Percentiles rank a stretch among this genome's conserved stretches.
These are phyloP conservation scores for Heliconius charithonia DNA, from an alignment of 2,888 invertebrate species.

Conservation along the genomic window DNA sequence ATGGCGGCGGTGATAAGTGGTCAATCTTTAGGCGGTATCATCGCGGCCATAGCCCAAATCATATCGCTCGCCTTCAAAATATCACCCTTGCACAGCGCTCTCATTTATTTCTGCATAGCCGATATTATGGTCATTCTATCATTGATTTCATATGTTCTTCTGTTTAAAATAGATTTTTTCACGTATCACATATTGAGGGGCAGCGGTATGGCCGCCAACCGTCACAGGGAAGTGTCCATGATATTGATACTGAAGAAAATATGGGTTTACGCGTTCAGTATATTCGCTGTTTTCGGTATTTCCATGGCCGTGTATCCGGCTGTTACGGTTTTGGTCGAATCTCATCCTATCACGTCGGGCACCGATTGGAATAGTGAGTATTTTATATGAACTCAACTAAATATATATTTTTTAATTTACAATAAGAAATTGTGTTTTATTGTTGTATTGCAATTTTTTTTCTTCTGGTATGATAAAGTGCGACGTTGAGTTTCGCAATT, in stretches of 20 bases:
- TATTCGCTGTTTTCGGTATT: slow-evolving; percentile 91
- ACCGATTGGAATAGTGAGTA: slow-evolving; percentile 91
- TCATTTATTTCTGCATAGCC: slow-evolving; percentile 95
- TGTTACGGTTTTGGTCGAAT: slow-evolving; percentile 92
- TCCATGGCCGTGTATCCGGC: slow-evolving; percentile 94
- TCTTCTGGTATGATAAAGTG: neutral
- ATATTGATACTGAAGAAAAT: slow-evolving; percentile 87
- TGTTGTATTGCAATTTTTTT: neutral
- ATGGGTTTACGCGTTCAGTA: slow-evolving; percentile 90
- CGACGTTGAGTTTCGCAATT: neutral
- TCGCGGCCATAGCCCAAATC: slow-evolving; percentile 93
- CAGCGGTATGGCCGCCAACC: slow-evolving; percentile 63
- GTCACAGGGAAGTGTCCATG: slow-evolving; percentile 77
- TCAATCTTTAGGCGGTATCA: slow-evolving; percentile 95
- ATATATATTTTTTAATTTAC: too few species aligned
- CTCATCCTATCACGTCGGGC: slow-evolving; percentile 87
- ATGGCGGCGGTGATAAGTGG: slow-evolving; percentile 96
- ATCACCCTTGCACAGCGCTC: slow-evolving; percentile 90
- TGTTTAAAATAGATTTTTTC: slow-evolving; percentile 90
- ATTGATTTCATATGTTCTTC: slow-evolving; percentile 86
- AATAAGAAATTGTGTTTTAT: too few species aligned
- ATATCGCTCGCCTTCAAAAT: slow-evolving; percentile 92
- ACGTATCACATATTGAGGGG: slow-evolving; percentile 84
- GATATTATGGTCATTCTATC: slow-evolving; percentile 88
- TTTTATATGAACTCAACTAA: neutral